These are phyloP conservation scores for Standfussiana lucernea DNA, from an alignment of 2,888 invertebrate genomes.

Conservation along the genomic window DNA sequence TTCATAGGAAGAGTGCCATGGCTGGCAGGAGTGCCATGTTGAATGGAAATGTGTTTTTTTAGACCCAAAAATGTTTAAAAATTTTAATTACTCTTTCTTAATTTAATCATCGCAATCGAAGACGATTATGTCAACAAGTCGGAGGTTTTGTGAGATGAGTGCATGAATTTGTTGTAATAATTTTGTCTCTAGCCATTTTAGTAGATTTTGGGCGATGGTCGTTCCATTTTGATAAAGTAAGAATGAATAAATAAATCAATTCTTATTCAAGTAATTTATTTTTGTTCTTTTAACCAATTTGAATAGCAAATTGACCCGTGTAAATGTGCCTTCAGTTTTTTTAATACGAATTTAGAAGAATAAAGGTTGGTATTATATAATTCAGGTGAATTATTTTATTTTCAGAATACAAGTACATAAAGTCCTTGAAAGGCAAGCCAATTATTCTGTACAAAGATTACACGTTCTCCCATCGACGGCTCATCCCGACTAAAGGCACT, in stretches of 20 bases:
- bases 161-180: neutral
- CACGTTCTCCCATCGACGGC: constrained; percentile 15
- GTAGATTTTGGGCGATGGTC: neutral
- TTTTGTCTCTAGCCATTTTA: neutral
- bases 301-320: neutral
- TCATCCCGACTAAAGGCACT: neutral
- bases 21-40: neutral
- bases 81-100: neutral
- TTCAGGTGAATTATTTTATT: neutral
- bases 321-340: neutral
- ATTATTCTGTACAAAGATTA: constrained; percentile 33
- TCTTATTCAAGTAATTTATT: too few species aligned
- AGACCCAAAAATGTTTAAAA: neutral
- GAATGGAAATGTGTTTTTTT: too few species aligned
- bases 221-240: neutral
- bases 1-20: neutral
- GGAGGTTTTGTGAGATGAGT: neutral
- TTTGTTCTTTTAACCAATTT: too few species aligned
- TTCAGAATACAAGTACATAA: constrained; percentile 30
- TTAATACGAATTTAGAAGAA: neutral
- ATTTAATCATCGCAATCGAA: too few species aligned
- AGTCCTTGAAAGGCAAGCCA: constrained; percentile 34
- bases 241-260: neutral
- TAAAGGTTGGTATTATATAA: neutral
- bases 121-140: neutral